phyloP scores from a whole-genome alignment of 1,140 invertebrate genomes.

The Nasonia longicornis region DNA sequence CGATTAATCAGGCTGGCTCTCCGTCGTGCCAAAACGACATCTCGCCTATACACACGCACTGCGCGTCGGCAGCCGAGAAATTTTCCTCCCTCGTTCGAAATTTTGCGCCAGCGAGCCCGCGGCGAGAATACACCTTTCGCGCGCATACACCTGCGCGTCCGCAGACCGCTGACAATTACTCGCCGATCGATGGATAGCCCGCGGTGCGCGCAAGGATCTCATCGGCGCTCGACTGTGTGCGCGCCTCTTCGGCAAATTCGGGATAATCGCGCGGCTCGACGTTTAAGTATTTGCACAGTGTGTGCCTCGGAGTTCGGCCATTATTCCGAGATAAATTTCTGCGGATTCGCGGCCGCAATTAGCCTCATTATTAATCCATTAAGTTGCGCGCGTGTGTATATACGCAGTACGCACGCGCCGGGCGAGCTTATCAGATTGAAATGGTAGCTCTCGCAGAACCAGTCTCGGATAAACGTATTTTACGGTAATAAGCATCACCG shows the following conservation, averaged over 20 bases:
- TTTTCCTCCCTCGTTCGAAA: conserved; percentile 31
- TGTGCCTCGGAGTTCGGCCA: not conserved
- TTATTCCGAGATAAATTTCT: not conserved
- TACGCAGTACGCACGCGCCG: too few species aligned
- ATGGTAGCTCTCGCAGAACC: not conserved
- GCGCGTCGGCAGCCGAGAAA: not conserved
- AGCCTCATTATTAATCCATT: conserved; percentile 1
- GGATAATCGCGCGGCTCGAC: conserved; percentile 60
- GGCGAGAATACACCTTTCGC: conserved; percentile 45
- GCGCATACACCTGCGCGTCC: conserved; percentile 63
- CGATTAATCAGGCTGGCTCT: not conserved
- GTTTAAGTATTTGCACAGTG: conserved; percentile 58
- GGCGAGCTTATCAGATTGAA: not conserved
- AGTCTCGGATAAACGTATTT: conserved; percentile 14
- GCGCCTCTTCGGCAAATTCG: conserved; percentile 59
- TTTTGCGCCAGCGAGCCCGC: conserved; percentile 45
- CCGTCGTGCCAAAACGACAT: too few species aligned
- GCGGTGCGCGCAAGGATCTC: conserved; percentile 43
- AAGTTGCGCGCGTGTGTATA: not conserved
- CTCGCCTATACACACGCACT: too few species aligned
- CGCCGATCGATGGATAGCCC: conserved; percentile 66
- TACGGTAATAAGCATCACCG: conserved; percentile 14
- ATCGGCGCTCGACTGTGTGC: not conserved
- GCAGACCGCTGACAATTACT: conserved; percentile 66
- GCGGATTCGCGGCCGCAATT: not conserved